phyloP scores from a whole-genome alignment of 2,797 vertebrate genomes.

The Sciaenops ocellatus region DNA sequence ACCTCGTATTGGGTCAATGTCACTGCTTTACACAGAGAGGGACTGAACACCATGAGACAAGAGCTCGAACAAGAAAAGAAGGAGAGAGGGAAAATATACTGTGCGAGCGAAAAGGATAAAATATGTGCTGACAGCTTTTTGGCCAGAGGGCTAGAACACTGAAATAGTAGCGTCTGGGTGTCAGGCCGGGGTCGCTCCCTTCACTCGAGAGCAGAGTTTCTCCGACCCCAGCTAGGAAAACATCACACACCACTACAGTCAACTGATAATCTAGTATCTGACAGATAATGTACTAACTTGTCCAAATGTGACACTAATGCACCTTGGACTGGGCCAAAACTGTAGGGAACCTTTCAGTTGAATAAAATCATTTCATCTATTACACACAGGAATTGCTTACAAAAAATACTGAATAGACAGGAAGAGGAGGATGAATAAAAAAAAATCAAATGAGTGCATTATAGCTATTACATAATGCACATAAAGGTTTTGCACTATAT shows the following conservation, averaged over 20 bases:
- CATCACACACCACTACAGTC: slow-evolving; percentile 60
- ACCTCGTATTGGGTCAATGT: slow-evolving; percentile 15
- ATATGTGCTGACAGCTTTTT: slow-evolving; percentile 84
- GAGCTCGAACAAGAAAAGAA: slow-evolving; percentile 48
- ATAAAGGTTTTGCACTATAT: background rate
- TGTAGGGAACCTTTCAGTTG: background rate
- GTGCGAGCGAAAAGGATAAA: slow-evolving; percentile 73
- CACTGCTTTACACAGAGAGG: slow-evolving; percentile 30
- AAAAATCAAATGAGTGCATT: background rate
- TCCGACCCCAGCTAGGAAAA: slow-evolving; percentile 64
- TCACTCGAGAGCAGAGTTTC: slow-evolving; percentile 74
- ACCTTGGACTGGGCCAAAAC: slow-evolving; percentile 8
- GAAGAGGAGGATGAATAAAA: background rate
- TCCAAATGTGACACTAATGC: slow-evolving; percentile 50
- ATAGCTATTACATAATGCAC: background rate
- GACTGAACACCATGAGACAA: slow-evolving; percentile 31
- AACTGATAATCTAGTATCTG: slow-evolving; percentile 58
- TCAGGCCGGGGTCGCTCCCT: slow-evolving; percentile 73
- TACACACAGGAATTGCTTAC: background rate
- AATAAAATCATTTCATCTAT: background rate
- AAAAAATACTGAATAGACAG: background rate
- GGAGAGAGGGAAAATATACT: slow-evolving; percentile 65
- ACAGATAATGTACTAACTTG: slow-evolving; percentile 51
- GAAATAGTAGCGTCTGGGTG: slow-evolving; percentile 81
- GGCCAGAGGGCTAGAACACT: slow-evolving; percentile 71